A percentile compares a stretch with the other conserved stretches of the same genome.
Evolutionary conservation across 2,888 invertebrate species (phyloP).

Genomic region (Cantharis lateralis): DNA sequence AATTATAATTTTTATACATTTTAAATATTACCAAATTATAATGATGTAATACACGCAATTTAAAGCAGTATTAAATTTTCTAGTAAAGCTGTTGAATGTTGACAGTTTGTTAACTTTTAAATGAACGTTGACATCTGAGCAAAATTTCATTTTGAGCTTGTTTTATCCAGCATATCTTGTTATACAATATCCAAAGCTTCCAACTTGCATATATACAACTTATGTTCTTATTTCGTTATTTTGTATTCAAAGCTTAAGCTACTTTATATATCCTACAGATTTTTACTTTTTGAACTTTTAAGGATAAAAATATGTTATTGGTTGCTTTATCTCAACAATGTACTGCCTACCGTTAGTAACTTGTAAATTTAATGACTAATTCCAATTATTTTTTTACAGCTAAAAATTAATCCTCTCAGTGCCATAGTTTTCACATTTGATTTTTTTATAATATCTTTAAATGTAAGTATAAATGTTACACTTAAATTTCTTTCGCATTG

Average conservation of each 20-base stretch:
- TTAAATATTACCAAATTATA: background rate
- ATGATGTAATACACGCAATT: background rate
- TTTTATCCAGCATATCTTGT: background rate
- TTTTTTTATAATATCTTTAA: conserved; percentile 75
- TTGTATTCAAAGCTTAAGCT: background rate
- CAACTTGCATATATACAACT: background rate
- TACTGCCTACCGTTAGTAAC: background rate
- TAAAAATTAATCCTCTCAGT: conserved; percentile 73
- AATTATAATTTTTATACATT: background rate
- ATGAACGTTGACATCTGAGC: background rate
- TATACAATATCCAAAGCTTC: background rate
- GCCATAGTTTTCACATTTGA: conserved; percentile 78
- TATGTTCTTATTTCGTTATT: background rate
- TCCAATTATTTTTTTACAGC: conserved; percentile 57
- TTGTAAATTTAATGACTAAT: background rate
- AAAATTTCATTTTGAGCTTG: background rate
- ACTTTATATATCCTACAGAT: background rate
- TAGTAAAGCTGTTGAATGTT: background rate
- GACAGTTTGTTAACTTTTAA: background rate
- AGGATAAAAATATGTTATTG: background rate
- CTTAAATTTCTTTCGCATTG: background rate
- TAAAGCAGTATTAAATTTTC: background rate
- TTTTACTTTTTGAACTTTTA: background rate
- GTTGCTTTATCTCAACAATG: background rate
- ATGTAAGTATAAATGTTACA: conserved; percentile 66